Conservation (phyloP, 2,797 vertebrate species). For the Rhinichthys osculus region DNA sequence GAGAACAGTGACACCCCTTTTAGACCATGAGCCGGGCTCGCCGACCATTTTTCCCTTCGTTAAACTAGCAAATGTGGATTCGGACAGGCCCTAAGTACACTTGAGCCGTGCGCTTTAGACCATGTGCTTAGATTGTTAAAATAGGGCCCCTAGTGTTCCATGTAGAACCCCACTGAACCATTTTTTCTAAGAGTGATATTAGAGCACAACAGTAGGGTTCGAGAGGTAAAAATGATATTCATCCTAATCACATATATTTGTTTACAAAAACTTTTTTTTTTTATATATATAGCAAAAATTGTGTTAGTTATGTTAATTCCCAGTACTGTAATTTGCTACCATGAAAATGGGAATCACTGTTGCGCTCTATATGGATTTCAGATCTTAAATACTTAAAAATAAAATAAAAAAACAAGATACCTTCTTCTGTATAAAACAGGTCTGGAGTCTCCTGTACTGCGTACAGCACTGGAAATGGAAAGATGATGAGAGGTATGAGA, state of each 20-base stretch:
- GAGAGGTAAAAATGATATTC: not conserved
- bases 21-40: too few relatives aligned
- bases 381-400: not conserved
- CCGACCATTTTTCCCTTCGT: too few relatives aligned
- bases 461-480: constrained; percentile 89
- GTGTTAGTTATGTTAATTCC: not conserved
- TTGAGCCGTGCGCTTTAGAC: too few relatives aligned
- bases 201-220: not conserved
- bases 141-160: not conserved
- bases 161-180: not conserved
- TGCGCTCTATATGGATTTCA: not conserved
- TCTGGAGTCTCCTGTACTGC: constrained; percentile 85
- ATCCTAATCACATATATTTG: not conserved
- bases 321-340: not conserved
- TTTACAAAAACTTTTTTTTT: not conserved
- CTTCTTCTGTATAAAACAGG: constrained; percentile 94
- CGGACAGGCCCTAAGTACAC: too few relatives aligned
- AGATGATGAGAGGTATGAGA: constrained; percentile 68
- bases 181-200: not conserved
- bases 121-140: too few relatives aligned
- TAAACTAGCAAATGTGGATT: too few relatives aligned
- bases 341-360: not conserved
- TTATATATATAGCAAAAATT: not conserved
- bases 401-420: constrained; percentile 73
- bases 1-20: too few relatives aligned